phyloP scores from a whole-genome alignment of 2,113 vertebrate genomes.

The Ceratotherium simum region DNA sequence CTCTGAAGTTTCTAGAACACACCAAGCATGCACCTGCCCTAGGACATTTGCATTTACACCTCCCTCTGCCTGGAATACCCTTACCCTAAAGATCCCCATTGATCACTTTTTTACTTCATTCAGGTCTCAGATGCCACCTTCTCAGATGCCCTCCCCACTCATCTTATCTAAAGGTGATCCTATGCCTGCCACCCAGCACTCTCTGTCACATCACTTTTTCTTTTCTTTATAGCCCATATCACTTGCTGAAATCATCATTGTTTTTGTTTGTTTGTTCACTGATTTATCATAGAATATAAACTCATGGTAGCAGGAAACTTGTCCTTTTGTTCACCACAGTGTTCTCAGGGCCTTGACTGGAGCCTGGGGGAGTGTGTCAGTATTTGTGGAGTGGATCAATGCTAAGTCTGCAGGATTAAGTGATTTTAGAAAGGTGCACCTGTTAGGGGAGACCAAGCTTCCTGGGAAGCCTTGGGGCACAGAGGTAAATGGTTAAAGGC shows the following conservation, averaged over 20 bases:
- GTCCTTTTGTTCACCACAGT: background rate
- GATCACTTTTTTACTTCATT: background rate
- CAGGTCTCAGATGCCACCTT: background rate
- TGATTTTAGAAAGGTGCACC: background rate
- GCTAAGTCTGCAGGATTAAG: background rate
- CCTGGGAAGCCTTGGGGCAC: background rate
- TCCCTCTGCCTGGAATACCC: background rate
- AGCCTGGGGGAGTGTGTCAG: background rate
- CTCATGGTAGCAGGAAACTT: background rate
- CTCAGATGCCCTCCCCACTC: background rate
- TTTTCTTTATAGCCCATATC: background rate
- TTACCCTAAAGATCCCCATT: background rate
- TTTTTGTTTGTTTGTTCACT: background rate
- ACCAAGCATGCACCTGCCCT: background rate
- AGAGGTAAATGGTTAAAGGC: constrained; percentile 4
- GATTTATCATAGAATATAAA: background rate
- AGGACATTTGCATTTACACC: background rate
- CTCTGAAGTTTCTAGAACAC: background rate
- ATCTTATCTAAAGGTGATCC: background rate
- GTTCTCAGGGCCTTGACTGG: background rate
- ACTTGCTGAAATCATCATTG: background rate
- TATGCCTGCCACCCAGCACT: background rate
- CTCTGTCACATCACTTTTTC: background rate
- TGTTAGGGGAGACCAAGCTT: background rate
- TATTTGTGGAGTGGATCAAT: background rate